Conservation (phyloP, 2,113 vertebrate species). For the Brachirus orientalis region DNA sequence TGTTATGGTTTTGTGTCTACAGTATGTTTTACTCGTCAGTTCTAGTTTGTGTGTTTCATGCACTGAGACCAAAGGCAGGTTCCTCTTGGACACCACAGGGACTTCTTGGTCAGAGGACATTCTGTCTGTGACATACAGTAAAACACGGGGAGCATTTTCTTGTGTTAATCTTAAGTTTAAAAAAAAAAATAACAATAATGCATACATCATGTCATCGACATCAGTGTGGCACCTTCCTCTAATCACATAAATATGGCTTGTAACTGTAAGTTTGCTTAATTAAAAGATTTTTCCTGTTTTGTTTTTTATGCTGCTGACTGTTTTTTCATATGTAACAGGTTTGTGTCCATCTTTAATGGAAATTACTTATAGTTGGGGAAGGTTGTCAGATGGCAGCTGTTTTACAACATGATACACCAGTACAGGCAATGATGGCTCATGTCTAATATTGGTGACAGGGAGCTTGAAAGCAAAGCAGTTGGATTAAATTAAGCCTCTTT, state of each 20-base stretch:
- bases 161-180: slow-evolving; percentile 42
- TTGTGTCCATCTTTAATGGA: slow-evolving; percentile 17
- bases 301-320: slow-evolving; percentile 53
- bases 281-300: slow-evolving; percentile 72
- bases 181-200: slow-evolving; percentile 31
- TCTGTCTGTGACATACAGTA: slow-evolving; percentile 51
- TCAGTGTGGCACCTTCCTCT: slow-evolving; percentile 38
- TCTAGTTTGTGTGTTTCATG: slow-evolving; percentile 60
- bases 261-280: slow-evolving; percentile 75
- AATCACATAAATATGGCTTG: slow-evolving; percentile 55
- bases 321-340: slow-evolving; percentile 9
- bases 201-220: slow-evolving; percentile 42
- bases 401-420: too few species aligned
- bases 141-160: slow-evolving; percentile 40
- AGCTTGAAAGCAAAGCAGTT: background rate
- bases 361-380: background rate
- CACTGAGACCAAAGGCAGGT: slow-evolving; percentile 70
- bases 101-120: slow-evolving; percentile 45
- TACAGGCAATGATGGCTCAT: background rate
- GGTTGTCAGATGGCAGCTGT: too few species aligned
- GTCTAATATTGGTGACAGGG: background rate
- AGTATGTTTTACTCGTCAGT: slow-evolving; percentile 40
- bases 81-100: slow-evolving; percentile 60
- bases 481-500: background rate
- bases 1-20: slow-evolving; percentile 44